These are phyloP conservation scores for Sogatella furcifera DNA, from an alignment of 1,140 invertebrate species.

Conservation along the genomic window DNA sequence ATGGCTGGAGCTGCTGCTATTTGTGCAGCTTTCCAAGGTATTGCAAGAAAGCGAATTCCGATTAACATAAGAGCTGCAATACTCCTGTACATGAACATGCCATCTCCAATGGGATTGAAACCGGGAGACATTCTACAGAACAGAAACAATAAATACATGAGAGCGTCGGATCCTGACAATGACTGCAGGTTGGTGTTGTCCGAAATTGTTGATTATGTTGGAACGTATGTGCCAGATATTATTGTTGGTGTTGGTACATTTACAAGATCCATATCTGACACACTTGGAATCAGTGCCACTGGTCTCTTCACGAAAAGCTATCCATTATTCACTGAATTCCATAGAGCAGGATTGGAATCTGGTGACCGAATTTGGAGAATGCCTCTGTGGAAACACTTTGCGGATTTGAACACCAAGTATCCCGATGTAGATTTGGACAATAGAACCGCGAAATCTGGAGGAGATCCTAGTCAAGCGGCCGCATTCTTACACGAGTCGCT, in stretches of 20 bases:
- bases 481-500: constrained; percentile 45
- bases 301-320: constrained; percentile 44
- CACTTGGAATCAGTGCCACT: constrained; percentile 41
- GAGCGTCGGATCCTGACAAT: constrained; percentile 35
- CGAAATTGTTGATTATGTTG: constrained; percentile 40
- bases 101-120: constrained; percentile 39
- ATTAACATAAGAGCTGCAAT: constrained; percentile 46
- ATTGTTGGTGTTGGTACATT: constrained; percentile 43
- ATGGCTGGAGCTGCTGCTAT: constrained; percentile 73
- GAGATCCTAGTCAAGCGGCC: constrained; percentile 53
- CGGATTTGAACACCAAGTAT: constrained; percentile 24
- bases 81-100: constrained; percentile 43
- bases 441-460: constrained; percentile 38
- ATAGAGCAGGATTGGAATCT: constrained; percentile 38
- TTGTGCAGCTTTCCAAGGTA: constrained; percentile 53
- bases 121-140: constrained; percentile 45
- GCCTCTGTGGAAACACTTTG: constrained; percentile 48
- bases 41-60: constrained; percentile 54
- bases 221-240: constrained; percentile 34
- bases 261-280: constrained; percentile 31
- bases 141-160: constrained; percentile 43
- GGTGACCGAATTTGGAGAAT: constrained; percentile 54
- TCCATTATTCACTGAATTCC: constrained; percentile 34
- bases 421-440: constrained; percentile 50
- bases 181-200: constrained; percentile 46